Percentiles rank a stretch among this genome's conserved stretches.
phyloP scores from a whole-genome alignment of 2,888 invertebrate species.

The Tenthredo livida region DNA sequence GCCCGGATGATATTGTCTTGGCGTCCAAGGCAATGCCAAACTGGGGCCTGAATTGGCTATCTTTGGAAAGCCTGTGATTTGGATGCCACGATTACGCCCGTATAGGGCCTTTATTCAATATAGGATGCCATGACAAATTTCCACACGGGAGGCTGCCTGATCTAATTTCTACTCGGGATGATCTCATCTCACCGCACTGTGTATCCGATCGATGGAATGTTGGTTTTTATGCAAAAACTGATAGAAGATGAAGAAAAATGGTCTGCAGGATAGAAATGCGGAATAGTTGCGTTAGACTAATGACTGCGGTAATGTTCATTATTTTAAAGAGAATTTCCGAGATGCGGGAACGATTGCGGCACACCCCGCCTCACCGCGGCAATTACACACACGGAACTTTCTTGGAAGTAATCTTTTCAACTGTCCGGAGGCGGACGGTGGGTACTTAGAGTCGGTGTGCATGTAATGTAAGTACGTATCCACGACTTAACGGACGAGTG shows the following conservation, averaged over 20 bases:
- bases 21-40: too few relatives aligned
- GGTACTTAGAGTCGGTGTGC: conserved; percentile 32
- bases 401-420: conserved; percentile 65
- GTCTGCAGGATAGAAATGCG: neutral
- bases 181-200: too few relatives aligned
- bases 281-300: conserved; percentile 16
- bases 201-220: neutral
- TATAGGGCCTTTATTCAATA: too few relatives aligned
- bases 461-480: conserved; percentile 10
- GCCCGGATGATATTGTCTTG: too few relatives aligned
- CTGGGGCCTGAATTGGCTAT: too few relatives aligned
- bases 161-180: too few relatives aligned
- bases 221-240: too few relatives aligned
- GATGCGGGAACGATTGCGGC: conserved; percentile 23
- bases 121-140: too few relatives aligned
- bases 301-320: conserved; percentile 53
- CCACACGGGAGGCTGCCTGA: too few relatives aligned
- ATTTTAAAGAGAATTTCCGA: conserved; percentile 55
- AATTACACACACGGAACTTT: conserved; percentile 66
- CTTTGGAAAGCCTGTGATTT: too few relatives aligned
- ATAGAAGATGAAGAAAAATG: neutral
- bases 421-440: conserved; percentile 58
- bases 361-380: conserved; percentile 51
- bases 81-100: too few relatives aligned
- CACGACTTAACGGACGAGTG: neutral